Evolutionary conservation across 1,140 invertebrate species (phyloP).

Genomic region (Drosophila malerkotliana): DNA sequence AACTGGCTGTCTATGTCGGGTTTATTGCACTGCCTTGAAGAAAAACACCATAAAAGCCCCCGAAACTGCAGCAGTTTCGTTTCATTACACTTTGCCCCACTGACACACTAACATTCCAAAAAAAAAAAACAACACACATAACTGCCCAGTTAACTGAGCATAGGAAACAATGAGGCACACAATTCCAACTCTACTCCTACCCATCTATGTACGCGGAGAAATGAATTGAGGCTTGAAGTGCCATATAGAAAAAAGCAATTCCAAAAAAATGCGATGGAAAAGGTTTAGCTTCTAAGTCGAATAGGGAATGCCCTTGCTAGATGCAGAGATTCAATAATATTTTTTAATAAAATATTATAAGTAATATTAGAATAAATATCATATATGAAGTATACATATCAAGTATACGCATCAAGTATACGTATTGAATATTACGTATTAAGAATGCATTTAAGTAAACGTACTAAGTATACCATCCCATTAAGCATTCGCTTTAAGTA

Average conservation of each 20-base stretch:
- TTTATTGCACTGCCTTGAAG: constrained; percentile 46
- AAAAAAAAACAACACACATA: constrained; percentile 10
- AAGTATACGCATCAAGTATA: too few species aligned
- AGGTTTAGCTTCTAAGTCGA: background rate
- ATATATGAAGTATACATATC: too few species aligned
- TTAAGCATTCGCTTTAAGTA: too few species aligned
- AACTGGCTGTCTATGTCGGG: constrained; percentile 28
- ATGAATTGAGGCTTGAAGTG: constrained; percentile 42
- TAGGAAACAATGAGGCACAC: constrained; percentile 28
- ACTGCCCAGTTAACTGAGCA: constrained; percentile 19
- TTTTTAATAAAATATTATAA: too few species aligned
- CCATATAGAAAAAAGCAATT: constrained; percentile 38
- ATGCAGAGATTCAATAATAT: background rate
- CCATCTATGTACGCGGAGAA: constrained; percentile 16
- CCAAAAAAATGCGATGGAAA: constrained; percentile 12
- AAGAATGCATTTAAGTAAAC: too few species aligned
- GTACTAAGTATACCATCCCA: too few species aligned
- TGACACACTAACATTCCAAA: constrained; percentile 49
- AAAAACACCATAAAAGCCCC: constrained; percentile 37
- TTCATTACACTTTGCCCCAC: constrained; percentile 62
- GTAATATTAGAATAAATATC: too few species aligned
- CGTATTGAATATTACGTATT: too few species aligned
- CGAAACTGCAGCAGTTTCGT: constrained; percentile 59
- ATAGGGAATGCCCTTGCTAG: constrained; percentile 10
- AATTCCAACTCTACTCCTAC: constrained; percentile 25